These are phyloP conservation scores for Cherax quadricarinatus DNA, from an alignment of 1,140 invertebrate genomes.

Conservation along the genomic window DNA sequence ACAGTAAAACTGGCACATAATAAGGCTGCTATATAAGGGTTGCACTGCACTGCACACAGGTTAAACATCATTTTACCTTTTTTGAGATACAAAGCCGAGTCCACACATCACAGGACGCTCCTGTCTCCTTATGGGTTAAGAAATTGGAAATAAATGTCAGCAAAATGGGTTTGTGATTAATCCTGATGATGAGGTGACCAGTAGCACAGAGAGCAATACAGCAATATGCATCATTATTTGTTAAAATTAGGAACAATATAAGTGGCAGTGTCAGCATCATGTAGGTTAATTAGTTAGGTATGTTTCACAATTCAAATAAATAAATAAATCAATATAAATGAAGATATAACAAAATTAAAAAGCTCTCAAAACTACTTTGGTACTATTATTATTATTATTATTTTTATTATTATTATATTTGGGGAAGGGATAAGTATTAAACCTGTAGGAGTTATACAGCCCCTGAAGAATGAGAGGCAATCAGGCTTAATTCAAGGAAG, in stretches of 20 bases:
- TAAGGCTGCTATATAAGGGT: constrained; percentile 28
- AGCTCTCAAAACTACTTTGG: background rate
- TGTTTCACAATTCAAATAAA: background rate
- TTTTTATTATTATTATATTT: no score
- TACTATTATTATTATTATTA: background rate
- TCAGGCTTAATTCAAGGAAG: no score
- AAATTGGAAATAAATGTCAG: constrained; percentile 45
- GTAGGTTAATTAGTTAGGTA: constrained; percentile 6
- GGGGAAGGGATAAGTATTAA: no score
- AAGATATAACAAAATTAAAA: background rate
- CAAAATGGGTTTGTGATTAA: constrained; percentile 8
- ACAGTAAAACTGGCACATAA: constrained; percentile 40
- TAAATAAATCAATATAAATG: background rate
- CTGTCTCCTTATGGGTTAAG: constrained; percentile 58
- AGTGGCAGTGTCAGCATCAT: background rate
- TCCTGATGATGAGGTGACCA: background rate
- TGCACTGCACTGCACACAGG: constrained; percentile 41
- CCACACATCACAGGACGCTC: constrained; percentile 29
- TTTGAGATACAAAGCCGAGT: constrained; percentile 40
- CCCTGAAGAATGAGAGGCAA: no score
- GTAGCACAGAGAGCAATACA: background rate
- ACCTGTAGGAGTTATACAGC: no score
- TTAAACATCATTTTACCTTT: constrained; percentile 58
- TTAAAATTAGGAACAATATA: constrained; percentile 2
- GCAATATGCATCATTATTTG: constrained; percentile 27